Evolutionary conservation across 1,140 invertebrate genomes (phyloP).

Genomic region (Epicauta chinensis): DNA sequence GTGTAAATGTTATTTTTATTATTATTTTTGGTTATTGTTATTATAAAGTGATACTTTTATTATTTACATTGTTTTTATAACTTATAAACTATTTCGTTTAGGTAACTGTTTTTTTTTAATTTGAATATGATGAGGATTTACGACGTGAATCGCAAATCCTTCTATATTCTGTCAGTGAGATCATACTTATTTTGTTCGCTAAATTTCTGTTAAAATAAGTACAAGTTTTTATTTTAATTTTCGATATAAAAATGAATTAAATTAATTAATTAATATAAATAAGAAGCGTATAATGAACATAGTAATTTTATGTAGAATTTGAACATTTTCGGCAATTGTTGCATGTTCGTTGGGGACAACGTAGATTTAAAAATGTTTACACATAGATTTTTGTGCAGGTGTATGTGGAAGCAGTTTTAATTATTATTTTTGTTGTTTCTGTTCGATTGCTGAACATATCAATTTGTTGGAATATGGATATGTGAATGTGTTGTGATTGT

Average conservation of each 20-base stretch:
- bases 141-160: slow-evolving; percentile 12
- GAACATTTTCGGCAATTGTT: background rate
- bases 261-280: no score
- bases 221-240: no score
- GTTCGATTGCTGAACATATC: slow-evolving; percentile 26
- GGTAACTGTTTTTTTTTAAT: slow-evolving; percentile 20
- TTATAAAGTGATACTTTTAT: slow-evolving; percentile 39
- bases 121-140: slow-evolving; percentile 22
- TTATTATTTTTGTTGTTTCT: no score
- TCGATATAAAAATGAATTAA: no score
- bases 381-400: slow-evolving; percentile 17
- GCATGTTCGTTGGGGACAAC: background rate
- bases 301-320: background rate
- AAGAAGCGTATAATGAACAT: background rate
- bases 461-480: background rate
- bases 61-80: slow-evolving; percentile 20
- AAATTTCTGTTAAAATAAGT: background rate
- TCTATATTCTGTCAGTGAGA: slow-evolving; percentile 39
- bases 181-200: slow-evolving; percentile 19
- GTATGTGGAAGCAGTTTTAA: slow-evolving; percentile 10
- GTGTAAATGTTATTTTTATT: slow-evolving; percentile 36
- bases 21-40: slow-evolving; percentile 35
- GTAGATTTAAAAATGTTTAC: background rate
- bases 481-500: slow-evolving; percentile 23
- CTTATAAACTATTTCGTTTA: slow-evolving; percentile 27